Conservation (phyloP, 2,888 invertebrate genomes). For the Yponomeuta cagnagella region DNA sequence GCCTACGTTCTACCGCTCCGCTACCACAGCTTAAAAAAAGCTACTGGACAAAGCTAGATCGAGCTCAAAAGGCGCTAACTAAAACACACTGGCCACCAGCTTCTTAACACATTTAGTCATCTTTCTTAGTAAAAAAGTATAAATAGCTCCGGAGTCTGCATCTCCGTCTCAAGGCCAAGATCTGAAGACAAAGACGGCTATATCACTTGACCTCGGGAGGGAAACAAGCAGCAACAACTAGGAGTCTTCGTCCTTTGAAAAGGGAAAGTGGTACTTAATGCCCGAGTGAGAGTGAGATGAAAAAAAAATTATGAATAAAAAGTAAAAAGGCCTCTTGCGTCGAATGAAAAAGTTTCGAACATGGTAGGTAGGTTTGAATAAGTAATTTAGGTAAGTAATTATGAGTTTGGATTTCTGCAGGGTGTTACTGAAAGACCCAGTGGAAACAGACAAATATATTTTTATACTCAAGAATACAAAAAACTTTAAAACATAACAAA, state of each 20-base stretch:
- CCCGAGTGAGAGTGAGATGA: conserved; percentile 71
- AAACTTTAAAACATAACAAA: too few species aligned
- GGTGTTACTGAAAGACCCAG: too few species aligned
- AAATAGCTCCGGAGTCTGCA: conserved; percentile 67
- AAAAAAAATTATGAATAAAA: conserved; percentile 33
- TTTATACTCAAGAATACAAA: too few species aligned
- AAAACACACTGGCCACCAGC: conserved; percentile 28
- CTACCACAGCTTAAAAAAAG: too few species aligned
- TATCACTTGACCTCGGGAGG: conserved; percentile 21
- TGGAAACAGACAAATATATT: too few species aligned
- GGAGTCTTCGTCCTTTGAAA: conserved; percentile 74
- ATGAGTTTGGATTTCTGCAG: too few species aligned
- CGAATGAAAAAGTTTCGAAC: background rate
- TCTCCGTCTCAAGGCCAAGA: conserved; percentile 71
- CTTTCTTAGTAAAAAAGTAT: conserved; percentile 70
- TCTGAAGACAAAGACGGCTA: conserved; percentile 45
- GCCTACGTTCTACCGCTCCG: too few species aligned
- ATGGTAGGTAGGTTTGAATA: background rate
- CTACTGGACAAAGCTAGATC: background rate
- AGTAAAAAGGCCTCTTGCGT: background rate
- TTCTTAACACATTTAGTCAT: conserved; percentile 69
- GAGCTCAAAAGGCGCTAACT: background rate
- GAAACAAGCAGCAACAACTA: conserved; percentile 33
- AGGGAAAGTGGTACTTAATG: conserved; percentile 70
- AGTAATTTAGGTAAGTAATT: too few species aligned